Percentiles rank a stretch among this genome's conserved stretches.
These are phyloP conservation scores for Gobio gobio DNA, from an alignment of 2,113 vertebrate genomes.

Conservation along the genomic window DNA sequence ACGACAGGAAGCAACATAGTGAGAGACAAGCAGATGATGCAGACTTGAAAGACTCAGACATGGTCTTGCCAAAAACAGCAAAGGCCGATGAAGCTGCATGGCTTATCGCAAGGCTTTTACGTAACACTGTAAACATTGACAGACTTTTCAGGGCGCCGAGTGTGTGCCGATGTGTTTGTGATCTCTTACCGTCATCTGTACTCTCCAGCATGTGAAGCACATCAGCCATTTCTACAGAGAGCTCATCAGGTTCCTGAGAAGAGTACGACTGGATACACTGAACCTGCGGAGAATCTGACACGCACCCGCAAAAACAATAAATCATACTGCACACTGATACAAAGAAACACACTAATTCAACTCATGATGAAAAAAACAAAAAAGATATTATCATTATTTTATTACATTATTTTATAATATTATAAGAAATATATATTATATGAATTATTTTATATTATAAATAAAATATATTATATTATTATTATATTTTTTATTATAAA, in stretches of 20 bases:
- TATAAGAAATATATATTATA: background rate
- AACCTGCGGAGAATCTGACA: conserved; percentile 90
- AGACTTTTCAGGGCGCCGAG: background rate
- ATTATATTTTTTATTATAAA: background rate
- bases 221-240: conserved; percentile 93
- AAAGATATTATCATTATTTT: background rate
- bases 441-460: background rate
- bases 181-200: conserved; percentile 85
- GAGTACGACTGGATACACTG: conserved; percentile 94
- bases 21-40: background rate
- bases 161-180: conserved; percentile 1
- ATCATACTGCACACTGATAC: conserved; percentile 3
- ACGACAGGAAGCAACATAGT: background rate
- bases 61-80: background rate
- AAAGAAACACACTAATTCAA: background rate
- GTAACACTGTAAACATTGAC: background rate
- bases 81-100: background rate
- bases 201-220: conserved; percentile 90
- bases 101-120: background rate
- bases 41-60: background rate
- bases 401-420: background rate
- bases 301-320: conserved; percentile 38
- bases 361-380: background rate
- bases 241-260: conserved; percentile 92
- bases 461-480: background rate